Evolutionary conservation across 1,140 invertebrate species (phyloP).

Genomic region (Drosophila suzukii): DNA sequence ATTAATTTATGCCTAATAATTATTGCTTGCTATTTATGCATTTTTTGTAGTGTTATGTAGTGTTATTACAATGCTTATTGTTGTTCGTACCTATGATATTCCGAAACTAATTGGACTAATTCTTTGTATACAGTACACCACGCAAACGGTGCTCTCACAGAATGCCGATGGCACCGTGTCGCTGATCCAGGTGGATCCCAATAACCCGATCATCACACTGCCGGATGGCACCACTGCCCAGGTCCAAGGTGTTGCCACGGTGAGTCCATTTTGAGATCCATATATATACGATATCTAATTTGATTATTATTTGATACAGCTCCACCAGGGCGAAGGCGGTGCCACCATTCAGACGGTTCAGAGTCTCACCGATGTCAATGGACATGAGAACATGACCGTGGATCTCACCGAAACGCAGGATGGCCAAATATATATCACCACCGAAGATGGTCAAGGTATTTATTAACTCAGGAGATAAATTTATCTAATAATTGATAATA

Average conservation of each 20-base stretch:
- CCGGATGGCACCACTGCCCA: constrained; percentile 98
- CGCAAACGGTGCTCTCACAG: constrained; percentile 96
- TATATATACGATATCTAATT: neutral
- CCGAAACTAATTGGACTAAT: neutral
- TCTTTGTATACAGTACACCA: constrained; percentile 88
- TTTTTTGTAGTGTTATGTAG: constrained; percentile 16
- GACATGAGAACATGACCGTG: constrained; percentile 89
- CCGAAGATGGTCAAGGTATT: constrained; percentile 95
- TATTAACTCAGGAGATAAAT: neutral
- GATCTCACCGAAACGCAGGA: constrained; percentile 96
- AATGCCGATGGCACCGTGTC: constrained; percentile 98
- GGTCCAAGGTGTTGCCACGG: constrained; percentile 94
- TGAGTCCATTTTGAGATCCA: constrained; percentile 83
- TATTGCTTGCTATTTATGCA: constrained; percentile 9
- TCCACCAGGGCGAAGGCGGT: constrained; percentile 91
- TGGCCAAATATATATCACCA: constrained; percentile 97
- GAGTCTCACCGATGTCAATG: constrained; percentile 87
- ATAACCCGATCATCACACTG: constrained; percentile 96
- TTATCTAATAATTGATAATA: neutral
- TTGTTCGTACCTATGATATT: neutral
- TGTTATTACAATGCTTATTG: neutral
- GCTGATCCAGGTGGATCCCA: constrained; percentile 97
- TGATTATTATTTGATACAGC: constrained; percentile 85
- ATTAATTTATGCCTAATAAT: neutral
- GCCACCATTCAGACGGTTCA: constrained; percentile 92